These are phyloP conservation scores for Plutella xylostella DNA, from an alignment of 2,888 invertebrate genomes.

Conservation along the genomic window DNA sequence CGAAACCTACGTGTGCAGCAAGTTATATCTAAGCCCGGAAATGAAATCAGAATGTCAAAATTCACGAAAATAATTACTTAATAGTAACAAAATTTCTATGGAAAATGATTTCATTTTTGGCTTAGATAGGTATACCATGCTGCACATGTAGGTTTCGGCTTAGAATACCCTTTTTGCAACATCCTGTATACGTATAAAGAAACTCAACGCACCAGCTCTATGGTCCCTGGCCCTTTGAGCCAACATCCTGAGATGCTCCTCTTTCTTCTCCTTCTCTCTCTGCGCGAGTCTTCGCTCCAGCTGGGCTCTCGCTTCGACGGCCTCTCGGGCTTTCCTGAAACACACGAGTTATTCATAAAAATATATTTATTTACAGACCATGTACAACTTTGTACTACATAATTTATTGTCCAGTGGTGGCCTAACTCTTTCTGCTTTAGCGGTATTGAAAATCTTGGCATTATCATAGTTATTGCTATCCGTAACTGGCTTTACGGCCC, in stretches of 20 bases:
- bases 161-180: no score
- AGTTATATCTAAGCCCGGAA: no score
- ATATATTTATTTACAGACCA: not conserved
- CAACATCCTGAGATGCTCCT: slow-evolving; percentile 91
- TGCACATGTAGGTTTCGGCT: no score
- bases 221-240: slow-evolving; percentile 97
- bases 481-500: no score
- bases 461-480: no score
- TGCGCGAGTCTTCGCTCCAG: slow-evolving; percentile 96
- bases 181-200: no score
- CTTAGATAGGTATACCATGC: no score
- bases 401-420: not conserved
- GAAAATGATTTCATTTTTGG: no score
- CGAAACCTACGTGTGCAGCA: no score
- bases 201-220: slow-evolving; percentile 80
- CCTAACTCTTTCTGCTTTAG: not conserved
- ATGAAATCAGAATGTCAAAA: no score
- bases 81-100: not conserved
- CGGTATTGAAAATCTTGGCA: not conserved
- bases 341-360: not conserved
- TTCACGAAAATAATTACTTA: no score
- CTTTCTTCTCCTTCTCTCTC: slow-evolving; percentile 98
- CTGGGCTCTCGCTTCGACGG: slow-evolving; percentile 96
- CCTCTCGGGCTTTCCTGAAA: slow-evolving; percentile 88
- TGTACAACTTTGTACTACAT: not conserved